Conservation (phyloP, 2,113 vertebrate genomes). For the Macrotus californicus region DNA sequence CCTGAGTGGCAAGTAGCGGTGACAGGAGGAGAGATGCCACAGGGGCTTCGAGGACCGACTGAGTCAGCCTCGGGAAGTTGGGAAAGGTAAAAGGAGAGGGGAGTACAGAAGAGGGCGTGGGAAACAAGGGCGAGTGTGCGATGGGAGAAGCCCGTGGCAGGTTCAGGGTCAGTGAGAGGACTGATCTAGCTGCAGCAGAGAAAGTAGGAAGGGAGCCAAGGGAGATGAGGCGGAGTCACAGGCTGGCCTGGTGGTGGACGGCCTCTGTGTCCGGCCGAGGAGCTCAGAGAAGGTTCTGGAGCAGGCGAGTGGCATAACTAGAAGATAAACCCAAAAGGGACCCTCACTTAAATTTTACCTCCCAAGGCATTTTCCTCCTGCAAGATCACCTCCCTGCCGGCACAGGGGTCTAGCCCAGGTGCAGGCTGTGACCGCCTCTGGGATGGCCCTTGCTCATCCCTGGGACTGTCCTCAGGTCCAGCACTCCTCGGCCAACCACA, state of each 20-base stretch:
- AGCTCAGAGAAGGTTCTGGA: not conserved
- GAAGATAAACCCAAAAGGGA: not conserved
- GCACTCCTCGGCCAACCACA: not conserved
- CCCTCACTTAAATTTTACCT: not conserved
- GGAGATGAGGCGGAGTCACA: not conserved
- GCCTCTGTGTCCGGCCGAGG: not conserved
- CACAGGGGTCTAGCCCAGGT: not conserved
- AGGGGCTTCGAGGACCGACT: not conserved
- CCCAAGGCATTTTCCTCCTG: not conserved
- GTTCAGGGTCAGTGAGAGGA: not conserved
- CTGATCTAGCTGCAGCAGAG: not conserved
- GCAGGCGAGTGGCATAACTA: not conserved
- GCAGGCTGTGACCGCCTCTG: not conserved
- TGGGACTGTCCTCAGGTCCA: not conserved
- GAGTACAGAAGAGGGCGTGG: not conserved
- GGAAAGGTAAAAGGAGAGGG: not conserved
- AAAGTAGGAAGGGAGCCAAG: not conserved
- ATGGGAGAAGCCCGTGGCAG: not conserved
- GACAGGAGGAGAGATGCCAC: not conserved
- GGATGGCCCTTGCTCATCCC: not conserved
- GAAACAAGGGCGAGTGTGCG: fast-evolving
- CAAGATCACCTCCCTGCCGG: not conserved
- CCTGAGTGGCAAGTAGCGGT: not conserved
- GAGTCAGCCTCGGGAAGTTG: not conserved
- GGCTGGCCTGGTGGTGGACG: too few species aligned